phyloP scores from a whole-genome alignment of 2,797 vertebrate genomes.

The Netta rufina region DNA sequence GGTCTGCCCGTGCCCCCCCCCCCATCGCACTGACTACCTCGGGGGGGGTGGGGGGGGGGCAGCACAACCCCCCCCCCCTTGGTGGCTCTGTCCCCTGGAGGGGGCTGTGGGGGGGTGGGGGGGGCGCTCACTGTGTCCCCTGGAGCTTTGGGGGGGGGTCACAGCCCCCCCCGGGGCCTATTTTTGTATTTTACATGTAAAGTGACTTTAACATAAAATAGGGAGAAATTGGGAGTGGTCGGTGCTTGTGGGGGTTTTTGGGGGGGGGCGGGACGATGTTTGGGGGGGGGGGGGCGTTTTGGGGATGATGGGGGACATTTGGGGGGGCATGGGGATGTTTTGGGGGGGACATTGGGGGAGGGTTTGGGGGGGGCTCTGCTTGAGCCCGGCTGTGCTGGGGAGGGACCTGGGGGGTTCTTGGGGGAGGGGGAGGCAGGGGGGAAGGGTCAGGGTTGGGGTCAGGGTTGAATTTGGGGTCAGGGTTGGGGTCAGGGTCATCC shows the following conservation, averaged over 20 bases:
- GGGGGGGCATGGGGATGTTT: no score
- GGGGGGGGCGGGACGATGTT: background rate
- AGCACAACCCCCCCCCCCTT: background rate
- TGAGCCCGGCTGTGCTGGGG: no score
- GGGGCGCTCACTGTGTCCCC: background rate
- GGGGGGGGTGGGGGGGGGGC: background rate
- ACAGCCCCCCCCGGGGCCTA: background rate
- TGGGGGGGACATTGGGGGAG: no score
- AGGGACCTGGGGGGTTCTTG: no score
- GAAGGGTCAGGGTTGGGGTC: background rate
- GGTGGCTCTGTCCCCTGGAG: no score
- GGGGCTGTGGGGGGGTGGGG: no score
- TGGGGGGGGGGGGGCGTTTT: no score
- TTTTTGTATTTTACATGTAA: slow-evolving; percentile 32
- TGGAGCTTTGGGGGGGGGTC: background rate
- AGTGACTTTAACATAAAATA: slow-evolving; percentile 31
- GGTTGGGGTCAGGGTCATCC: no score
- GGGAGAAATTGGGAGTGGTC: background rate
- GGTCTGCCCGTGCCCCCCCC: background rate
- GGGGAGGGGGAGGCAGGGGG: no score
- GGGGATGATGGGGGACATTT: no score
- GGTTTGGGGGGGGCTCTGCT: no score
- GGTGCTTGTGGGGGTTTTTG: background rate
- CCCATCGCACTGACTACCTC: background rate
- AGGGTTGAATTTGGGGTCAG: no score